Conservation (phyloP, 2,113 vertebrate genomes). For the Ptilorrhoa leucosticta region DNA sequence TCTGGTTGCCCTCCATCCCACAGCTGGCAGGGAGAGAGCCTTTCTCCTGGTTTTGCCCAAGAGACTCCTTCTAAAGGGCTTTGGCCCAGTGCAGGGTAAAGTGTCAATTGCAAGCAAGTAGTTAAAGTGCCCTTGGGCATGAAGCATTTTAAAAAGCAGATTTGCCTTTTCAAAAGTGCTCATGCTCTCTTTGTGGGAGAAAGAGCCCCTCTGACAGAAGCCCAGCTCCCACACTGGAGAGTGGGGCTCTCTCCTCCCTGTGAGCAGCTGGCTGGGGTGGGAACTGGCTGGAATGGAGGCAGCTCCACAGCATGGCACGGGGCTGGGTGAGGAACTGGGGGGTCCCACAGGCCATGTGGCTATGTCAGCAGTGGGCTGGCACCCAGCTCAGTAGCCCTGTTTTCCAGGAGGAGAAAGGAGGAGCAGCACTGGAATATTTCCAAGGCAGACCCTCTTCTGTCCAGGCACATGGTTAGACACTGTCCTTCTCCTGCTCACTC, state of each 20-base stretch:
- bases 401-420: background rate
- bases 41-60: background rate
- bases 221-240: accelerated
- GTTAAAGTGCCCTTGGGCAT: background rate
- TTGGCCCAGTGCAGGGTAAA: background rate
- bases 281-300: accelerated
- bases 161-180: background rate
- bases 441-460: background rate
- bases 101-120: background rate
- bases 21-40: background rate
- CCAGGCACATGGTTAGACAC: accelerated
- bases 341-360: background rate
- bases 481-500: background rate
- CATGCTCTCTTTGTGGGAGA: background rate
- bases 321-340: background rate
- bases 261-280: background rate
- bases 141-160: background rate
- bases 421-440: background rate
- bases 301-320: background rate
- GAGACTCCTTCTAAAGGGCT: background rate
- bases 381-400: background rate
- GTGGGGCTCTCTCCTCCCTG: background rate
- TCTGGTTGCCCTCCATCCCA: background rate
- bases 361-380: background rate
- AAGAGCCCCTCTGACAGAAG: background rate